phyloP scores from a whole-genome alignment of 1,140 invertebrate species.

The Anoplolepis gracilipes region DNA sequence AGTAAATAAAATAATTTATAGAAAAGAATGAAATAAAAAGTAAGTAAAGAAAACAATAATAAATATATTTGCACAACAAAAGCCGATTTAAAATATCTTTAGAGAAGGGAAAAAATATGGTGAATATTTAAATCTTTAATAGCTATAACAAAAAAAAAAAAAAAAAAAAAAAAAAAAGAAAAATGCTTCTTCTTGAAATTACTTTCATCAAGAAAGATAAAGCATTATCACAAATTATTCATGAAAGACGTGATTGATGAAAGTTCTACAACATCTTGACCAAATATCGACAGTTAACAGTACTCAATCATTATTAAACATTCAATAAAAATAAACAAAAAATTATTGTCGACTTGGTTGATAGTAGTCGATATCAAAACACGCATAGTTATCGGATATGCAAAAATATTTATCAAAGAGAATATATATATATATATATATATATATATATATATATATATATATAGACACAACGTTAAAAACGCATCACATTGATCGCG shows the following conservation, averaged over 20 bases:
- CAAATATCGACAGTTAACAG: constrained; percentile 51
- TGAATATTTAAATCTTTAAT: no score
- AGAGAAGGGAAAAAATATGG: no score
- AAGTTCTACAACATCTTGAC: constrained; percentile 40
- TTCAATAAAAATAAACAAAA: constrained; percentile 35
- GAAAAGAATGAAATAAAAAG: background rate
- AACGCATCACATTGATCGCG: background rate
- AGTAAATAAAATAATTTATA: background rate
- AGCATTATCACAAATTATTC: background rate
- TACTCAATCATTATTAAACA: constrained; percentile 40
- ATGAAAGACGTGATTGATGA: background rate
- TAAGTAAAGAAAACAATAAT: background rate
- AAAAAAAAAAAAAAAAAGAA: no score
- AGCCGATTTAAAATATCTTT: no score
- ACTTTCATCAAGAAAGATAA: background rate
- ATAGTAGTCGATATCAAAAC: constrained; percentile 34
- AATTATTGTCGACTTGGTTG: background rate
- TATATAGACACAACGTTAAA: background rate
- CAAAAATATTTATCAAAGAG: constrained; percentile 43
- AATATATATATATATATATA: no score
- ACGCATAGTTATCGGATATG: background rate
- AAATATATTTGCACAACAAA: no score
- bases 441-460: no score
- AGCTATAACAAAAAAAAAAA: no score
- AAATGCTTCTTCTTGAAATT: background rate